phyloP scores from a whole-genome alignment of 1,140 invertebrate genomes.

The Sitophilus oryzae region DNA sequence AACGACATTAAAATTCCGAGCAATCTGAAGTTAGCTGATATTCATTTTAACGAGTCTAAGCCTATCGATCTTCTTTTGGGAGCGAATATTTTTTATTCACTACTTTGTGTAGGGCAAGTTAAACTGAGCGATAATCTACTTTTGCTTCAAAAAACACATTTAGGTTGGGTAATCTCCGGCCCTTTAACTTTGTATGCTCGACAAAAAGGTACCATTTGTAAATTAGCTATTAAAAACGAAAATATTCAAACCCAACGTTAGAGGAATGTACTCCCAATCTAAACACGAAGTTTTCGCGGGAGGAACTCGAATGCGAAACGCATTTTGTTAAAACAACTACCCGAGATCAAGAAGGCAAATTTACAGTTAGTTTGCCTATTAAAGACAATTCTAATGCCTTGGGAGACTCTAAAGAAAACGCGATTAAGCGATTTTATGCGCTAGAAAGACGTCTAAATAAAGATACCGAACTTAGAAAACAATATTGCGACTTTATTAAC shows the following conservation, averaged over 20 bases:
- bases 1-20: constrained; percentile 18
- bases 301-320: constrained; percentile 21
- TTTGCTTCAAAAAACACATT: too few relatives aligned
- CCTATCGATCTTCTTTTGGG: constrained; percentile 28
- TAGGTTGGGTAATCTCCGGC: constrained; percentile 29
- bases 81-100: too few relatives aligned
- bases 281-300: constrained; percentile 10
- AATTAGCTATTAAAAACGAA: not conserved
- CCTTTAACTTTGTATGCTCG: not conserved
- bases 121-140: constrained; percentile 11
- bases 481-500: constrained; percentile 21
- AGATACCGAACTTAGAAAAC: constrained; percentile 13
- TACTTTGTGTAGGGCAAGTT: constrained; percentile 18
- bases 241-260: constrained; percentile 3
- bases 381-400: constrained; percentile 14
- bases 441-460: constrained; percentile 14
- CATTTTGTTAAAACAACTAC: constrained; percentile 21
- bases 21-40: too few relatives aligned
- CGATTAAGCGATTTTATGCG: constrained; percentile 15
- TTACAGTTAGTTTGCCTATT: constrained; percentile 26
- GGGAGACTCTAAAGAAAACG: constrained; percentile 17
- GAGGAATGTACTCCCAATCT: constrained; percentile 16
- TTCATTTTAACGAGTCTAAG: constrained; percentile 26
- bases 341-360: constrained; percentile 14
- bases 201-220: not conserved